phyloP scores from a whole-genome alignment of 2,888 invertebrate species.

The Lasioglossum morio region DNA sequence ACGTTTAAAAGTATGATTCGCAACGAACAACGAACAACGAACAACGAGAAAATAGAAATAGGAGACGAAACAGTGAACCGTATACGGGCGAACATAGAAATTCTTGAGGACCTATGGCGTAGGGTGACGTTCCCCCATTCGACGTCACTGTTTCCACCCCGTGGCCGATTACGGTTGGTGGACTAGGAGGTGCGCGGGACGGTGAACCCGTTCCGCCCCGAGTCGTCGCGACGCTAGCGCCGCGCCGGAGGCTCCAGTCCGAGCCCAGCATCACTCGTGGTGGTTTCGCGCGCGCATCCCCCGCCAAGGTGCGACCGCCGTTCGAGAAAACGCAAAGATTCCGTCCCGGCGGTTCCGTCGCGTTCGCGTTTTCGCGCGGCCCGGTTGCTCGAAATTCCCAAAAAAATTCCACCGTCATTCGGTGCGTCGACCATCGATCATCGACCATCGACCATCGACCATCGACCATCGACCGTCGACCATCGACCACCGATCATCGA shows the following conservation, averaged over 20 bases:
- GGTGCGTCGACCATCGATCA: not conserved
- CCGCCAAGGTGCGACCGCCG: slow-evolving; percentile 65
- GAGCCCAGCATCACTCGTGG: slow-evolving; percentile 82
- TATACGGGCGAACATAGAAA: not conserved
- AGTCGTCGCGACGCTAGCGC: slow-evolving; percentile 81
- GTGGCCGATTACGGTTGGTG: slow-evolving; percentile 45
- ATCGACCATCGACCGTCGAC: not conserved
- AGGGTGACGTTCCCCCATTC: slow-evolving; percentile 37
- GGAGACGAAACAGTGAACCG: not conserved
- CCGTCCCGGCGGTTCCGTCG: slow-evolving; percentile 58
- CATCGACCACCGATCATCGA: not conserved
- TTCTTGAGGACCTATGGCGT: not conserved
- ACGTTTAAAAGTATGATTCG: not conserved
- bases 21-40: not conserved
- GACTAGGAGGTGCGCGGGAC: slow-evolving; percentile 45
- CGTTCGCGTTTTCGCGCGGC: not conserved
- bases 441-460: too few relatives aligned
- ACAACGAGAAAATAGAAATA: not conserved
- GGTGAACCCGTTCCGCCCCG: slow-evolving; percentile 67
- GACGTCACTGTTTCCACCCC: slow-evolving; percentile 54
- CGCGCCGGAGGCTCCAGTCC: slow-evolving; percentile 80
- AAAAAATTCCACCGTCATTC: not conserved
- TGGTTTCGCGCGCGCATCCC: slow-evolving; percentile 79
- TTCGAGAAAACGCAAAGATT: slow-evolving; percentile 63
- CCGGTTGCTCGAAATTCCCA: not conserved